Evolutionary conservation across 2,888 invertebrate species (phyloP).

Genomic region (Oligia strigilis): DNA sequence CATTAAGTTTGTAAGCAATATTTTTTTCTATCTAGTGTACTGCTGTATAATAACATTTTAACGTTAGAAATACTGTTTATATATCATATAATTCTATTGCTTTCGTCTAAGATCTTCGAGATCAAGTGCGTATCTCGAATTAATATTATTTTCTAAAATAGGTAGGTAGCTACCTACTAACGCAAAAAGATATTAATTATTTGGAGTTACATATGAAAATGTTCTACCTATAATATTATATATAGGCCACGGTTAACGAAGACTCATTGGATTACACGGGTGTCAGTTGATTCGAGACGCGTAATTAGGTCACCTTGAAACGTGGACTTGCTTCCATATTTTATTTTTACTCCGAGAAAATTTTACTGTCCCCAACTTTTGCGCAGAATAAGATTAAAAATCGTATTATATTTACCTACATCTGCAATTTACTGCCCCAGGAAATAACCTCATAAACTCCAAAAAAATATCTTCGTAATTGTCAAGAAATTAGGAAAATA

Average conservation of each 20-base stretch:
- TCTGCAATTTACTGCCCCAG: slow-evolving; percentile 35
- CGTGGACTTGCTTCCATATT: slow-evolving; percentile 61
- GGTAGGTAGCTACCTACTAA: background rate
- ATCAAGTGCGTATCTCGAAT: background rate
- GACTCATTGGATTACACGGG: slow-evolving; percentile 68
- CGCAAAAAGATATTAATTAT: slow-evolving; percentile 15
- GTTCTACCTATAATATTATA: slow-evolving; percentile 25
- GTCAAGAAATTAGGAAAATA: background rate
- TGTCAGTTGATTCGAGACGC: slow-evolving; percentile 68
- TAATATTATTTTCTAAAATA: background rate
- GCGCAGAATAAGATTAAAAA: slow-evolving; percentile 50
- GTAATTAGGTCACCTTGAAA: slow-evolving; percentile 71
- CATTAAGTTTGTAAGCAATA: slow-evolving; percentile 52
- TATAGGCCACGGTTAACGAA: slow-evolving; percentile 63
- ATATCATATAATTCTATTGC: slow-evolving; percentile 18
- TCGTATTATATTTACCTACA: slow-evolving; percentile 49
- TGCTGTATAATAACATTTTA: slow-evolving; percentile 41
- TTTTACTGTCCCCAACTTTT: slow-evolving; percentile 47
- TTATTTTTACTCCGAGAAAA: slow-evolving; percentile 54
- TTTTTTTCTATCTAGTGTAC: slow-evolving; percentile 42
- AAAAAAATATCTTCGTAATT: background rate
- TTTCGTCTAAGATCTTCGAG: slow-evolving; percentile 10
- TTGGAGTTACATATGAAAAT: slow-evolving; percentile 23
- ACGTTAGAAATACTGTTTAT: slow-evolving; percentile 29
- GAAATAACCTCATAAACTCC: slow-evolving; percentile 13